Evolutionary conservation across 2,888 invertebrate species (phyloP), one percentile per base, ranked within the genome.

Genomic region (Aporophyla lueneburgensis): DNA sequence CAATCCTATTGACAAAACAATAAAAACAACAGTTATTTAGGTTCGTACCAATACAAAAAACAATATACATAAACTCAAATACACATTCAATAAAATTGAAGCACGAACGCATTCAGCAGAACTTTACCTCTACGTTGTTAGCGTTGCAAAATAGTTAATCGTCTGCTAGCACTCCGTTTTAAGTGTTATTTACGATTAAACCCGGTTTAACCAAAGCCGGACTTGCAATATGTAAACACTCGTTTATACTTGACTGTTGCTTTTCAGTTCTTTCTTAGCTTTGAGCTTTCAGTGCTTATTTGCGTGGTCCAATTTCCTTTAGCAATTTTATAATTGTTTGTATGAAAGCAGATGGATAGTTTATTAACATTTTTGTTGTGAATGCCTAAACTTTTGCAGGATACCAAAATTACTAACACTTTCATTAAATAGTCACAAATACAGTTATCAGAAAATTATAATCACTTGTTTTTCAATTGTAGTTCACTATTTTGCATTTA

Each of bases 81-180:
- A 58, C n/a, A 24, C 19, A 19, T 67, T 66, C n/a, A 67, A 77
- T 49, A 54, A 59, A 72, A 71, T 33, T 54, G 0, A 54, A 74
- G 2, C 16, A 65, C 51, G 10, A 56, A 56, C 65, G 10, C 40
- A 71, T 81, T 74, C 24, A 76, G 59, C 58, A 62, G 72, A 63
- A 72, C 19, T 63, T 71, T 59, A 73, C 0, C 21, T 70, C 72
- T 54, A 0, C 14, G 71, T 75, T 77, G 78, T 80, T 78, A 63
- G 66, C 51, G 54, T 65, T 76, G 71, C 70, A 69, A 76, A 87
- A 81, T 67, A 78, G 65, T 87, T 86, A 82, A 84, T 87, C 78
- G 78, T 76, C 53, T 71, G 76, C 66, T 76, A 81, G 79, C 84
- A 81, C 84, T 80, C 68, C 40, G 59, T 71, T 80, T 76, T 80